phyloP scores from a whole-genome alignment of 2,888 invertebrate species.

The Leptothorax acervorum region DNA sequence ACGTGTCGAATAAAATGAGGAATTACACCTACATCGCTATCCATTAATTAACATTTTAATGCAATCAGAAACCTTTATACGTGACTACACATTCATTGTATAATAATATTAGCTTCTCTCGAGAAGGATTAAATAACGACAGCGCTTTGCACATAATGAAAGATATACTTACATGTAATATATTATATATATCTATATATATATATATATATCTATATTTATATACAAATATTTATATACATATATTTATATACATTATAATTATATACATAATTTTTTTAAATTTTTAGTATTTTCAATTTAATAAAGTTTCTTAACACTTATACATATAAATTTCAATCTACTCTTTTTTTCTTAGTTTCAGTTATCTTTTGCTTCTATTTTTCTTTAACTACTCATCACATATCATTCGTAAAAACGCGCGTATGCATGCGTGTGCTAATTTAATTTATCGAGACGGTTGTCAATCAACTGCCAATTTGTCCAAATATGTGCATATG shows the following conservation, averaged over 20 bases:
- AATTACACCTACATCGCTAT: conserved; percentile 15
- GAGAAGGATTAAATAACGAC: conserved; percentile 16
- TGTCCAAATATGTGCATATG: conserved; percentile 46
- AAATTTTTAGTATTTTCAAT: background rate
- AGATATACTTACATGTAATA: too few species aligned
- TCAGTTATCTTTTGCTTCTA: background rate
- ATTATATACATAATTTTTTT: background rate
- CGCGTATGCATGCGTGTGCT: too few species aligned
- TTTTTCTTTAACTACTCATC: background rate
- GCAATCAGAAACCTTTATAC: conserved; percentile 18
- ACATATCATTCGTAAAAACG: background rate
- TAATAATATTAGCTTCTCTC: conserved; percentile 13
- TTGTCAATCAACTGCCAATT: conserved; percentile 48
- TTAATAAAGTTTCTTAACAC: background rate
- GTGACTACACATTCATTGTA: conserved; percentile 17
- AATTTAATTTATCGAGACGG: conserved; percentile 49
- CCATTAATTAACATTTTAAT: conserved; percentile 40
- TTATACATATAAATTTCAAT: background rate
- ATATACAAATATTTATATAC: too few species aligned
- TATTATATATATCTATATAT: too few species aligned
- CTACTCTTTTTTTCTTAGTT: background rate
- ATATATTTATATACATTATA: too few species aligned
- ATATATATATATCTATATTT: too few species aligned
- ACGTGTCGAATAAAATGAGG: conserved; percentile 24
- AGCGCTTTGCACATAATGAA: too few species aligned